phyloP scores from a whole-genome alignment of 2,113 vertebrate genomes.

The Geococcyx californianus region DNA sequence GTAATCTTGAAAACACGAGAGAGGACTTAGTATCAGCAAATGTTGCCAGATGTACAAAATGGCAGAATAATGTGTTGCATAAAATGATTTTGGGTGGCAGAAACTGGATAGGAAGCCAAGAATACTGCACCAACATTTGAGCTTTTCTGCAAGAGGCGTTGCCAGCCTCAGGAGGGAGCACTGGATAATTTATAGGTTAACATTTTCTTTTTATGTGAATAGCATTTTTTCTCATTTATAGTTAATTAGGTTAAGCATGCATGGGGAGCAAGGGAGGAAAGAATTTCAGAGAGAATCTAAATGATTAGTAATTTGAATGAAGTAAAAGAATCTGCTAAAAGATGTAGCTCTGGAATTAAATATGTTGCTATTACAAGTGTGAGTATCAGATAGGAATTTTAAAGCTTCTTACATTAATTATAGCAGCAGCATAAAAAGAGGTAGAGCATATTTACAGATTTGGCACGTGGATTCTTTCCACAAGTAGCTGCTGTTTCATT shows the following conservation, averaged over 20 bases:
- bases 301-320: slow-evolving; percentile 80
- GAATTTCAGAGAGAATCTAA: slow-evolving; percentile 77
- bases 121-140: slow-evolving; percentile 10
- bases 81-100: slow-evolving; percentile 53
- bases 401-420: slow-evolving; percentile 61
- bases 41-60: slow-evolving; percentile 55
- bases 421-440: slow-evolving; percentile 45
- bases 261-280: slow-evolving; percentile 77
- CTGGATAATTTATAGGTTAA: slow-evolving; percentile 82
- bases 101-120: slow-evolving; percentile 34
- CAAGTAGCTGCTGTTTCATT: neutral
- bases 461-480: neutral
- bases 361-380: slow-evolving; percentile 48
- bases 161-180: slow-evolving; percentile 60
- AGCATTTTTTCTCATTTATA: slow-evolving; percentile 83
- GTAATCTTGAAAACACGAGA: slow-evolving; percentile 49
- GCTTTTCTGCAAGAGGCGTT: slow-evolving; percentile 53
- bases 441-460: slow-evolving; percentile 40
- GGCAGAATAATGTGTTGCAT: slow-evolving; percentile 42
- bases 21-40: slow-evolving; percentile 32
- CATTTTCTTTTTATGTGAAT: slow-evolving; percentile 83
- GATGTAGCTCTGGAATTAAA: slow-evolving; percentile 64
- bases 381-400: slow-evolving; percentile 56
- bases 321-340: slow-evolving; percentile 73
- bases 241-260: slow-evolving; percentile 85